Base-by-base conservation (phyloP, 92 coral and sea anemone genomes). In the Chrysogorgia sp. region DNA sequence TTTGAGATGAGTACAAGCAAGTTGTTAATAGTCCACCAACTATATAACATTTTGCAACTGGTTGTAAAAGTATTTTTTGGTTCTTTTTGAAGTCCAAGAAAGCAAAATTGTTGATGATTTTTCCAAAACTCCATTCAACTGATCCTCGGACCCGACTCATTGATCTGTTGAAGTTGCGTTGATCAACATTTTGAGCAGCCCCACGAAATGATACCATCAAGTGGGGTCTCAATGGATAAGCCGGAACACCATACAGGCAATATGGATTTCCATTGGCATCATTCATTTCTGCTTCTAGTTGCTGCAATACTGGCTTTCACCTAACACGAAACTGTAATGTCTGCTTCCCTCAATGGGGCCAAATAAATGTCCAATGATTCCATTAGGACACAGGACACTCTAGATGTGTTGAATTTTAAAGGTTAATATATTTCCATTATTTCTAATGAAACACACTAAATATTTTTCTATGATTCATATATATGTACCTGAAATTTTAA, bases 121-220 rank as follows among this genome's bases (percentile, higher is more conserved):
- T 89, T 24, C 93, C 90, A 86, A 89, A 89, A 34, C 88, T 88
- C 90, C 93, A 89, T 65, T 86, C 86, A 25, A 89, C 90, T 0
- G 58, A 35, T 23, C 52, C 70, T n/a, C 92, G 60, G 2, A 89
- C 81, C 71, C 81, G 86, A 68, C 94, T 90, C 90, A 90, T 90
- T n/a, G 37, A 43, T 14, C 43, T 89, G 40, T 89, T 89, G 34
- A 86, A 89, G 23, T 34, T 77, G 30, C 79, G 81, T 32, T 89
- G 59, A 29, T 83, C 86, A 33, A 47, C 78, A 6, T 88, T 89
- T 37, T 86, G 49, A 1, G 43, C 67, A 7, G 67, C 88, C 25
- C 93, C 93, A 28, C 93, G 85, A 40, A 70, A 85, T 62, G 84
- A 81, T 53, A 81, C 66, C 40, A 87, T 10, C 2, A 87, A 83